Evolutionary conservation across 2,797 vertebrate species (phyloP), one percentile per base, ranked within the genome.

Genomic region (Lepus townsendii): DNA sequence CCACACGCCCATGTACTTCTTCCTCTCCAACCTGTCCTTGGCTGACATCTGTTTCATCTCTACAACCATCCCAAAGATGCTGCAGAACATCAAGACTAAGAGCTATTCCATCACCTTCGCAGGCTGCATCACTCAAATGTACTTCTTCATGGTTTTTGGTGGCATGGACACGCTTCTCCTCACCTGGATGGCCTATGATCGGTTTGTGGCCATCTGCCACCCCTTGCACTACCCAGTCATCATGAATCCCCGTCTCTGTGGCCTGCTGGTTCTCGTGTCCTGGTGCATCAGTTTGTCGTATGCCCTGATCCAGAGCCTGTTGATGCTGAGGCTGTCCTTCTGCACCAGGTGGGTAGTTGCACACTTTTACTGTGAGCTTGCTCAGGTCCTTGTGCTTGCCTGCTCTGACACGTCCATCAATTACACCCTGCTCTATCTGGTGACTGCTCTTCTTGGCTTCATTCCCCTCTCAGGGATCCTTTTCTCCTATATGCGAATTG

Each of bases 401-500:
- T 95, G 94, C 17, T 95, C 96, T 27, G 89, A 95, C 60, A 89
- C 89, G 1, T 63, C 57, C 7, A 3, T 69, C 42, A 90, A 60
- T 92, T 27, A 83, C 14, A 69, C 92, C 10, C 1, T 96, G 4
- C 20, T 13, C 0, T 94, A 94, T 0, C 5, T 79, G 7, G 54
- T 90, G 22, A 85, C 32, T 6, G 3, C n/a, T 16, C 1, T 96
- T 83, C 73, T 95, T 7, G 94, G 83, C 19, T 47, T 96, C 68
- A 30, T 83, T 63, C 93, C 95, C 7, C 95, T 96, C 57, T 77
- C 80, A 17, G 84, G 95, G 8, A 96, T 97, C 13, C 42, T 98
- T 79, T 93, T 92, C 35, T 97, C 97, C 4, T 98, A 97, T 47
- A 35, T 38, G 13, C 66, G 1, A 16, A 97, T 98, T 38, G 57